A percentile compares a stretch with the other conserved stretches of the same genome.
Conservation (phyloP, 1,140 invertebrate species). For the Drosophila santomea region DNA sequence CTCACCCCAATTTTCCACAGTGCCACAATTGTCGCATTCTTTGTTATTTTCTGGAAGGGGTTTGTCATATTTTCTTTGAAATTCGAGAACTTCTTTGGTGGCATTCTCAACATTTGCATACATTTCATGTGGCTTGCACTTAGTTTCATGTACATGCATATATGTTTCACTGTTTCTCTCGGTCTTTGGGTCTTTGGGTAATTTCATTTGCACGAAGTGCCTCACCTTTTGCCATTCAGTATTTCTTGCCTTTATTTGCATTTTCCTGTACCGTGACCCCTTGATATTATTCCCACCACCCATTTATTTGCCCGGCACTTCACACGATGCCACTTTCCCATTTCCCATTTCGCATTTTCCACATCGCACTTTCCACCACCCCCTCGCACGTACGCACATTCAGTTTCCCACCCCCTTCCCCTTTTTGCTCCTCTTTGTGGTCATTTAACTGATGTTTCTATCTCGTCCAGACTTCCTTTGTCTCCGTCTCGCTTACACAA, state of each 20-base stretch:
- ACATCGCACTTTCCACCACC: neutral
- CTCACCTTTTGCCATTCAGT: slow-evolving; percentile 17
- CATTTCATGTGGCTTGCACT: slow-evolving; percentile 43
- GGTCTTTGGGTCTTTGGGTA: slow-evolving; percentile 24
- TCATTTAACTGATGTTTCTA: slow-evolving; percentile 78
- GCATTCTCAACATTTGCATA: slow-evolving; percentile 38
- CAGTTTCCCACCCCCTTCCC: neutral
- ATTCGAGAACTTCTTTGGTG: slow-evolving; percentile 53
- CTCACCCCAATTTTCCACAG: slow-evolving; percentile 8
- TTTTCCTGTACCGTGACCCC: slow-evolving; percentile 20
- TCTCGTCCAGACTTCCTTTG: slow-evolving; percentile 30
- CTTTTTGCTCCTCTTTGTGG: slow-evolving; percentile 45
- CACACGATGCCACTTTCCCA: slow-evolving; percentile 56
- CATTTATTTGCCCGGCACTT: slow-evolving; percentile 70
- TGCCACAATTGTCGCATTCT: slow-evolving; percentile 29
- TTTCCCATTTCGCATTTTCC: slow-evolving; percentile 41
- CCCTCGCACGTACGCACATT: slow-evolving; percentile 15
- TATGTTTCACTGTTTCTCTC: slow-evolving; percentile 28
- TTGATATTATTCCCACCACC: slow-evolving; percentile 46
- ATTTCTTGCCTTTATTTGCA: slow-evolving; percentile 32
- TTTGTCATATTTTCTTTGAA: slow-evolving; percentile 57
- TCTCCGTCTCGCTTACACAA: neutral
- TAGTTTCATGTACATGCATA: slow-evolving; percentile 4
- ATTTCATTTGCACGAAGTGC: slow-evolving; percentile 50
- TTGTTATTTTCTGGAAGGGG: slow-evolving; percentile 1